A percentile compares a stretch with the other conserved stretches of the same genome.
Conservation (phyloP, 2,113 vertebrate genomes). For the Aphyosemion australe region DNA sequence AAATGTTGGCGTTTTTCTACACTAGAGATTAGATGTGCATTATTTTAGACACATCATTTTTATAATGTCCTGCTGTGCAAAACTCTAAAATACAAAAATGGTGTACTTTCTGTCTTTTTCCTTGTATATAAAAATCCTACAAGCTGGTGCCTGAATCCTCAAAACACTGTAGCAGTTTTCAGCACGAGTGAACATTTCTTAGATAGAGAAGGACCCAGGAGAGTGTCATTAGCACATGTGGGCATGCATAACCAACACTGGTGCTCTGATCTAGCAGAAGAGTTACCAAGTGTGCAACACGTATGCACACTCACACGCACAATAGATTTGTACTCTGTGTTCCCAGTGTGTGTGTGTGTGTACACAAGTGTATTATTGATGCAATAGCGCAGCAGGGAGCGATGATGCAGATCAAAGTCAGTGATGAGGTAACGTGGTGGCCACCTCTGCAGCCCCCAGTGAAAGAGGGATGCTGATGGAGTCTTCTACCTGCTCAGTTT, state of each 20-base stretch:
- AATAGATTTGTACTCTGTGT: constrained; percentile 53
- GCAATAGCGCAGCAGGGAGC: constrained; percentile 31
- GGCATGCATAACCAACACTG: constrained; percentile 41
- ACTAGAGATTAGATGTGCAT: too few species aligned
- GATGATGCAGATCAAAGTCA: constrained; percentile 68
- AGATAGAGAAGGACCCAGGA: constrained; percentile 35
- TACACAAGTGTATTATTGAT: constrained; percentile 64
- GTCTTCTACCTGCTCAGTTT: neutral
- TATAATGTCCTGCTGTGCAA: too few species aligned
- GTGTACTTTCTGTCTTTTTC: neutral
- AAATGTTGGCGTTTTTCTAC: too few species aligned
- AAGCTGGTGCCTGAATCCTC: neutral
- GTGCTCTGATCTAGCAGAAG: constrained; percentile 34
- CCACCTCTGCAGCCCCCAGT: constrained; percentile 18
- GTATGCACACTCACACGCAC: constrained; percentile 31
- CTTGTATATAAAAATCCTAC: neutral
- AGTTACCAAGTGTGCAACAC: constrained; percentile 39
- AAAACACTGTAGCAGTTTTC: constrained; percentile 1
- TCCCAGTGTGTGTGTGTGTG: constrained; percentile 39
- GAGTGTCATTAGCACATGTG: constrained; percentile 56
- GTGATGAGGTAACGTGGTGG: constrained; percentile 62
- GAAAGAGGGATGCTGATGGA: neutral
- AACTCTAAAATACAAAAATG: too few species aligned
- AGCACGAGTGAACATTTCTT: constrained; percentile 18
- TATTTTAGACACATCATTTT: too few species aligned